Evolutionary conservation across 2,797 vertebrate species (phyloP).

Genomic region (Hozukius guyotensis): DNA sequence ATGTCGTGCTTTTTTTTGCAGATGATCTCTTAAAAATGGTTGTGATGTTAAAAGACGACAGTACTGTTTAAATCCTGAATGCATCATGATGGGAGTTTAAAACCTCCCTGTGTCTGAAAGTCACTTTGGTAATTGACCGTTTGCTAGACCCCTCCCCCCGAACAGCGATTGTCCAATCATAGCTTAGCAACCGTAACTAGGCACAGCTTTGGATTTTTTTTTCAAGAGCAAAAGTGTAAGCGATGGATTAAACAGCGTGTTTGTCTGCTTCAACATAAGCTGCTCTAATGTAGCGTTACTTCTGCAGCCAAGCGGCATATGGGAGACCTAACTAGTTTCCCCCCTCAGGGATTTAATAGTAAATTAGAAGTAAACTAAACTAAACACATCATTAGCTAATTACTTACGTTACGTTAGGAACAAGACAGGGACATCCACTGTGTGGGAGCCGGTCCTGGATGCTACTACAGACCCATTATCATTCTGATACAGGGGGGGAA

Average conservation of each 20-base stretch:
- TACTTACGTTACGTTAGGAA: not conserved
- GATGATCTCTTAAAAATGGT: not conserved
- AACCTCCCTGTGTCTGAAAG: slow-evolving; percentile 2
- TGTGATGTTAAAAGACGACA: not conserved
- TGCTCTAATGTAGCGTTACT: not conserved
- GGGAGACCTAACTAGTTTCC: not conserved
- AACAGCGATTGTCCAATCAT: not conserved
- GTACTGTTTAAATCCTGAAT: not conserved
- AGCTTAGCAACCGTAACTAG: not conserved
- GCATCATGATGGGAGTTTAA: not conserved
- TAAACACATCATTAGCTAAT: not conserved
- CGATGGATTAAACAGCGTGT: not conserved
- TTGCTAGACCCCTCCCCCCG: not conserved
- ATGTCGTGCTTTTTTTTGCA: not conserved
- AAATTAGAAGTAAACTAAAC: not conserved
- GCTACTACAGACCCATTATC: too few species aligned
- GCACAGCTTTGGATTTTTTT: not conserved
- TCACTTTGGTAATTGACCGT: not conserved
- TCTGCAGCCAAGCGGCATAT: not conserved
- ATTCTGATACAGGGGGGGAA: too few species aligned
- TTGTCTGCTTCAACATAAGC: not conserved
- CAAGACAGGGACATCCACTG: not conserved
- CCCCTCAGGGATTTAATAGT: not conserved
- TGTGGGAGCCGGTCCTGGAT: not conserved
- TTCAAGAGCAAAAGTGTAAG: not conserved